These are phyloP conservation scores for Cheiracanthium punctorium DNA, from an alignment of 2,888 invertebrate species.

Conservation along the genomic window DNA sequence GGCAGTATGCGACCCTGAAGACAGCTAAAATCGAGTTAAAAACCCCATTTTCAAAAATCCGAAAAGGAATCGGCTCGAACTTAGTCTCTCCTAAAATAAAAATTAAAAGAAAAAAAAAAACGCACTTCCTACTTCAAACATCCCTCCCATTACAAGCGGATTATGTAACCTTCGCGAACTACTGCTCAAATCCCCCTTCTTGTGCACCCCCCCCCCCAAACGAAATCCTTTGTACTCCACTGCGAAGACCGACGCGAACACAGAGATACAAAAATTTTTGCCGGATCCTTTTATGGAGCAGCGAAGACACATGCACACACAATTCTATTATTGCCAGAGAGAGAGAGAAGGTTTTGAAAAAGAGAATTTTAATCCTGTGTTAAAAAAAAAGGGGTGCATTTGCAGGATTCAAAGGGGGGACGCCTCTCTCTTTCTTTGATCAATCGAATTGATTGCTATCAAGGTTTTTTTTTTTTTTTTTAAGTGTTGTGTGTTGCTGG, in stretches of 20 bases:
- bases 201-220: not conserved
- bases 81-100: no score
- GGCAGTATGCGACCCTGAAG: no score
- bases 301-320: not conserved
- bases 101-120: no score
- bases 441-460: conserved; percentile 26
- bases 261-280: conserved; percentile 10
- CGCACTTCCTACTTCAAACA: conserved; percentile 20
- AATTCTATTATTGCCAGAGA: no score
- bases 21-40: no score
- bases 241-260: conserved; percentile 24
- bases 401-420: conserved; percentile 51
- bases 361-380: conserved; percentile 44
- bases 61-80: no score
- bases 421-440: conserved; percentile 32
- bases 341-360: not conserved
- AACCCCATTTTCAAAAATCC: no score
- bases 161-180: conserved; percentile 61
- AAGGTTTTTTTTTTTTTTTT: no score
- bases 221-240: not conserved
- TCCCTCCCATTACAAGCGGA: conserved; percentile 34
- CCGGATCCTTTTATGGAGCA: not conserved
- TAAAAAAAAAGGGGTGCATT: conserved; percentile 30
- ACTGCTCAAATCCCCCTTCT: no score
- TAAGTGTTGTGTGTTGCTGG: no score